phyloP scores from a whole-genome alignment of 2,113 vertebrate species.

The Neotragus pygmaeus region DNA sequence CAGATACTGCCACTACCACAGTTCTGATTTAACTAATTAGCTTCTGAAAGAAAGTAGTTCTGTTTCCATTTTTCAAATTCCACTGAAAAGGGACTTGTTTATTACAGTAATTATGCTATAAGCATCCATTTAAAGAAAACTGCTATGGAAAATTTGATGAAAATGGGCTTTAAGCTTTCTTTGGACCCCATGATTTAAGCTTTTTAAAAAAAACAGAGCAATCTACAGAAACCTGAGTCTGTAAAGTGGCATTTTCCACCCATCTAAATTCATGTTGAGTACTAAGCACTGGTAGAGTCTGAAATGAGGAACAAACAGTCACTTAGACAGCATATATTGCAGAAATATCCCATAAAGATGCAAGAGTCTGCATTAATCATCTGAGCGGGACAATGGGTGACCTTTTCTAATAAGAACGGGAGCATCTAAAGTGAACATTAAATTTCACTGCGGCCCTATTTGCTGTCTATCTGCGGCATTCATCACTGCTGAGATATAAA shows the following conservation, averaged over 20 bases:
- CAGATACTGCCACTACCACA: neutral
- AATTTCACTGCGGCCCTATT: slow-evolving; percentile 62
- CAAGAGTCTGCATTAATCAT: slow-evolving; percentile 76
- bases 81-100: slow-evolving; percentile 60
- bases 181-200: slow-evolving; percentile 55
- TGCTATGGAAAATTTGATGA: slow-evolving; percentile 63
- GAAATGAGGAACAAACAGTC: slow-evolving; percentile 73
- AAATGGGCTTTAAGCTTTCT: slow-evolving; percentile 64
- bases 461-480: slow-evolving; percentile 72
- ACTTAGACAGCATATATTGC: slow-evolving; percentile 68
- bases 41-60: slow-evolving; percentile 62
- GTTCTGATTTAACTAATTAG: slow-evolving; percentile 62
- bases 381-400: slow-evolving; percentile 75
- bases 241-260: slow-evolving; percentile 60
- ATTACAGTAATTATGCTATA: slow-evolving; percentile 54
- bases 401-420: slow-evolving; percentile 81
- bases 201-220: slow-evolving; percentile 25
- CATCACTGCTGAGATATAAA: slow-evolving; percentile 68
- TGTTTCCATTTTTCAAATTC: slow-evolving; percentile 61
- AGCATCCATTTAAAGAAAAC: slow-evolving; percentile 74
- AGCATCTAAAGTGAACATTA: slow-evolving; percentile 77
- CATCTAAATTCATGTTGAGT: slow-evolving; percentile 73
- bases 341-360: slow-evolving; percentile 75
- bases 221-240: slow-evolving; percentile 59
- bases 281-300: slow-evolving; percentile 65